phyloP scores from a whole-genome alignment of 2,888 invertebrate genomes.

The Oligia strigilis region DNA sequence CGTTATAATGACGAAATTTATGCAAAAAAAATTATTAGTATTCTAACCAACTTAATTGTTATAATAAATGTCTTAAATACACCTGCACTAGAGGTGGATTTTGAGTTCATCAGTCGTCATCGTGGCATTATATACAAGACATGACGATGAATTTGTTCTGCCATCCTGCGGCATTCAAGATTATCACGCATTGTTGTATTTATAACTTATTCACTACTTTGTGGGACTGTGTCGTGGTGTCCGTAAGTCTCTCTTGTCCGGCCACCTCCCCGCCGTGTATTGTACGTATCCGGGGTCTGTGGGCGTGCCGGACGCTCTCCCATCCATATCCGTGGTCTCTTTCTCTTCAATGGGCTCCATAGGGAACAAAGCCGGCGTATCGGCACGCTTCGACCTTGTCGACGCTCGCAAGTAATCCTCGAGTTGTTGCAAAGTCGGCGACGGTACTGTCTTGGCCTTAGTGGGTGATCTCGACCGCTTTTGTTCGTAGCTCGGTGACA shows the following conservation, averaged over 20 bases:
- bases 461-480: constrained; percentile 82
- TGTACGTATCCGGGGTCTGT: constrained; percentile 94
- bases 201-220: constrained; percentile 65
- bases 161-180: constrained; percentile 51
- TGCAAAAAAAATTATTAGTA: constrained; percentile 77
- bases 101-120: constrained; percentile 72
- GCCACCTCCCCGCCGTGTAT: constrained; percentile 93
- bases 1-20: constrained; percentile 67
- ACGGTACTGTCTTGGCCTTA: constrained; percentile 81
- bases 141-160: constrained; percentile 58
- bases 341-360: constrained; percentile 90
- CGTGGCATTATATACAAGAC: constrained; percentile 61
- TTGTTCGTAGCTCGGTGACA: constrained; percentile 82
- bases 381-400: constrained; percentile 79
- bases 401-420: constrained; percentile 87
- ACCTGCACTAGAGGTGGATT: constrained; percentile 71
- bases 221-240: constrained; percentile 91
- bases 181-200: constrained; percentile 59
- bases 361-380: constrained; percentile 87
- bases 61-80: constrained; percentile 72
- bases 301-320: constrained; percentile 91
- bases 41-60: constrained; percentile 68
- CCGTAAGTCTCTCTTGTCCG: constrained; percentile 88
- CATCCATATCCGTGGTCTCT: constrained; percentile 80
- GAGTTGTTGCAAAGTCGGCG: constrained; percentile 87